A percentile compares a stretch with the other conserved stretches of the same genome.
phyloP scores from a whole-genome alignment of 2,888 invertebrate species.

The Stramonita haemastoma region DNA sequence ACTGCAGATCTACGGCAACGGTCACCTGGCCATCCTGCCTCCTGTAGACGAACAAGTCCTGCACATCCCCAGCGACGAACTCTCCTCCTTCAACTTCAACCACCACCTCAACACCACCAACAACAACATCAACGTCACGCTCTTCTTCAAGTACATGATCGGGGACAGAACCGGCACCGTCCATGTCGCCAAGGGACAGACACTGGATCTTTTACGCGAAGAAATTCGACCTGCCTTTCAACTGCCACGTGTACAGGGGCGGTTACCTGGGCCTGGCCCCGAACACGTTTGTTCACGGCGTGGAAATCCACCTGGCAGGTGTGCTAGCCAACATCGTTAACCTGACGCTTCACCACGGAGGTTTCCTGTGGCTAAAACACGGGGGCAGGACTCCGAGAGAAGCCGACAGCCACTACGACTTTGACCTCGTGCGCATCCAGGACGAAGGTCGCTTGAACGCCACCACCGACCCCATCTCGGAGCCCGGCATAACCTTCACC shows the following conservation, averaged over 20 bases:
- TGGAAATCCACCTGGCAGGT: slow-evolving; percentile 65
- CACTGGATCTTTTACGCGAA: slow-evolving; percentile 58
- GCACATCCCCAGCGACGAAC: slow-evolving; percentile 40
- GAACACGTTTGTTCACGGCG: slow-evolving; percentile 64
- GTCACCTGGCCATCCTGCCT: slow-evolving; percentile 62
- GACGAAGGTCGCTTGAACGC: slow-evolving; percentile 61
- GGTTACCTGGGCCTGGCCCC: slow-evolving; percentile 64
- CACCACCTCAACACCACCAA: slow-evolving; percentile 39
- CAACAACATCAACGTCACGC: slow-evolving; percentile 53
- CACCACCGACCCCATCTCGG: slow-evolving; percentile 61
- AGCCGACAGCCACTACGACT: slow-evolving; percentile 56
- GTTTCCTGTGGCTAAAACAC: slow-evolving; percentile 66
- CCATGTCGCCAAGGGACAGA: slow-evolving; percentile 60
- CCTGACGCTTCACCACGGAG: slow-evolving; percentile 64
- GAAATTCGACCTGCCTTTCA: slow-evolving; percentile 69
- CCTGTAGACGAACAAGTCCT: slow-evolving; percentile 45
- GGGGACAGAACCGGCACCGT: slow-evolving; percentile 67
- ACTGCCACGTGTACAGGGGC: slow-evolving; percentile 61
- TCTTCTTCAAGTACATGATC: slow-evolving; percentile 70
- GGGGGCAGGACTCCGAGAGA: slow-evolving; percentile 60
- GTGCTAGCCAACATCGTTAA: slow-evolving; percentile 62
- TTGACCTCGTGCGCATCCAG: slow-evolving; percentile 60
- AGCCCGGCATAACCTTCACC: slow-evolving; percentile 60
- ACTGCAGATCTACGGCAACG: slow-evolving; percentile 68
- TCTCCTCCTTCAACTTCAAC: slow-evolving; percentile 39